Evolutionary conservation across 2,113 vertebrate species (phyloP), one percentile per base, ranked within the genome.

Genomic region (Myiopsitta monachus): DNA sequence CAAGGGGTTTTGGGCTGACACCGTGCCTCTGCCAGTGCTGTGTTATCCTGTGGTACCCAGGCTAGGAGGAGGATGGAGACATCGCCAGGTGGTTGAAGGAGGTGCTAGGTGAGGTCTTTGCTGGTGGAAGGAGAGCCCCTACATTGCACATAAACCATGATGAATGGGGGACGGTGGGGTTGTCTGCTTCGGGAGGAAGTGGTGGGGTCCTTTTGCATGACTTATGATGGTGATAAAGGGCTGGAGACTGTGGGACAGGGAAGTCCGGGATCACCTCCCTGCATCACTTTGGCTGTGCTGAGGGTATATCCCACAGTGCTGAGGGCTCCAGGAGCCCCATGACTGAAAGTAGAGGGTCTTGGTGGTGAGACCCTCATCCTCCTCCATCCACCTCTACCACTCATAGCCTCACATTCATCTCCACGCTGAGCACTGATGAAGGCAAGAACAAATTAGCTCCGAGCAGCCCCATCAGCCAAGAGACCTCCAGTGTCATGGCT

Each of bases 401-500:
- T 52, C 51, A 0, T 72, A 24, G 76, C 64, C 72, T 83, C 27
- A 2, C 41, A 2, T 41, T 85, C 55, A 49, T 36, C 63, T 77
- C 4, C 1, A 31, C 24, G 47, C 88, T 2, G 17, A 77, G n/a
- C 1, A 3, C 23, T 59, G 61, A 62, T 7, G 76, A 79, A 68
- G 87, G 67, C 68, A 59, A 83, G 92, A 87, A 84, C 91, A 81
- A 92, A 92, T 95, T 66, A 74, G 80, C 70, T 92, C 57, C 3
- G 5, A 88, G 96, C 55, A 81, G 84, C 44, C 89, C 95, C 93
- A 91, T 96, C 96, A 91, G 89, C 90, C 92, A 95, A 92, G 82
- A 94, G 95, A 95, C 95, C 88, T 94, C 72, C 90, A 92, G 90
- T 91, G 89, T 95, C 8, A 30, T 81, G 92, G 88, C 94, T 97